Conservation (phyloP, 2,888 invertebrate genomes). For the Lumbricus terrestris region DNA sequence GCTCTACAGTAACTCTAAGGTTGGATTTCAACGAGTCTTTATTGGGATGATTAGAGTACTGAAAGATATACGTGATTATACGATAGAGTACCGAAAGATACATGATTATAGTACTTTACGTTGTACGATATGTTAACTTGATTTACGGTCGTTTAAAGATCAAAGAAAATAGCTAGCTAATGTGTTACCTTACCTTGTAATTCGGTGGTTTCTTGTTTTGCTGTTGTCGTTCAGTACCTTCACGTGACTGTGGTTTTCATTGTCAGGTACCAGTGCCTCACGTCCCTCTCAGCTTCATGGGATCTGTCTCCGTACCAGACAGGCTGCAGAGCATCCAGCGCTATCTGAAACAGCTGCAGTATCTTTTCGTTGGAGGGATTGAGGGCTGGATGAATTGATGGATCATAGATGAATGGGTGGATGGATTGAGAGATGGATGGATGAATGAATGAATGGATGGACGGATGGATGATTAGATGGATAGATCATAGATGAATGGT, state of each 20-base stretch:
- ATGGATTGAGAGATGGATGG: neutral
- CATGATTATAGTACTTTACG: neutral
- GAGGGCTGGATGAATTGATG: neutral
- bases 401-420: neutral
- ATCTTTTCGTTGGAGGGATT: conserved; percentile 40
- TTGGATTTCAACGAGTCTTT: too few relatives aligned
- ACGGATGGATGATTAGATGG: neutral
- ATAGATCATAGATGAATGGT: neutral
- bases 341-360: conserved; percentile 57
- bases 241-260: neutral
- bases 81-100: too few relatives aligned
- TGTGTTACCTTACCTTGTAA: neutral
- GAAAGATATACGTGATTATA: neutral
- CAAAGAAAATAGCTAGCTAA: neutral
- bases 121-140: neutral
- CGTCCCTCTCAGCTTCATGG: conserved; percentile 47
- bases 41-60: too few relatives aligned
- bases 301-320: conserved; percentile 43
- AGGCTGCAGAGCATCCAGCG: conserved; percentile 49
- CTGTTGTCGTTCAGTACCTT: neutral
- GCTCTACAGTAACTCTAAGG: too few relatives aligned
- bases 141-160: neutral
- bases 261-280: conserved; percentile 44
- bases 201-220: neutral
- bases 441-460: neutral